Percentiles rank a stretch among this genome's conserved stretches.
Evolutionary conservation across 2,888 invertebrate species (phyloP).

Genomic region (Leptopterna dolabrata): DNA sequence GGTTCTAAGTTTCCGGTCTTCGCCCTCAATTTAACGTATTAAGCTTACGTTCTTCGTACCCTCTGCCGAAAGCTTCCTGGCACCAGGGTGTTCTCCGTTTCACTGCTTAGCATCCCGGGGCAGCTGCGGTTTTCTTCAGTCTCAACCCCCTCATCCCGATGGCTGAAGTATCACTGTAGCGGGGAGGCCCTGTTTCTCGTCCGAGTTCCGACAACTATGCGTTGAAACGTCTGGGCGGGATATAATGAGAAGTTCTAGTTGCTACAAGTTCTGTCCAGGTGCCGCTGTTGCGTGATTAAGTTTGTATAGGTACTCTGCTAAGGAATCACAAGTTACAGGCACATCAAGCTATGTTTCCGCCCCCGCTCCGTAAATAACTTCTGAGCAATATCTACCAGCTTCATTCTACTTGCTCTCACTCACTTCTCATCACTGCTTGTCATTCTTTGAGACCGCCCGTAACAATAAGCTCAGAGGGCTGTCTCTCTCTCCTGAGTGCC

Average conservation of each 20-base stretch:
- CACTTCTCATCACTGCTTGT: too few species aligned
- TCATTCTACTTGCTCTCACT: too few species aligned
- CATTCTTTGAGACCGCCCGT: too few species aligned
- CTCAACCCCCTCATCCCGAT: not conserved
- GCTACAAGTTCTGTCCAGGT: not conserved
- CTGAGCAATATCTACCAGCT: too few species aligned
- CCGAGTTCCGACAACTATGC: not conserved
- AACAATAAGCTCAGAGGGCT: too few species aligned
- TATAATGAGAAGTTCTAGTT: not conserved
- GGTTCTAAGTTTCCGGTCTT: slow-evolving; percentile 35
- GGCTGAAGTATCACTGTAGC: not conserved
- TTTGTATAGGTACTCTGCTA: too few species aligned
- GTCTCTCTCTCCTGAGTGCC: too few species aligned
- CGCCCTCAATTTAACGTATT: slow-evolving; percentile 48
- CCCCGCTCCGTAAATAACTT: too few species aligned
- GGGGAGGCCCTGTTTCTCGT: not conserved
- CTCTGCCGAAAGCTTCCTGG: not conserved
- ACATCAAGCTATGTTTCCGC: too few species aligned
- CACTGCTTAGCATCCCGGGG: not conserved
- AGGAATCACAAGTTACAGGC: not conserved
- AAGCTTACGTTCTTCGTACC: not conserved
- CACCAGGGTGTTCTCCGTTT: not conserved
- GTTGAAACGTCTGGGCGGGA: not conserved
- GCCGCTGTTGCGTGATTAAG: not conserved
- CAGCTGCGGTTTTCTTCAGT: slow-evolving; percentile 10